Evolutionary conservation across 2,888 invertebrate genomes (phyloP), one percentile per base, ranked within the genome.

Genomic region (Hermaeophaga mercurialis): DNA sequence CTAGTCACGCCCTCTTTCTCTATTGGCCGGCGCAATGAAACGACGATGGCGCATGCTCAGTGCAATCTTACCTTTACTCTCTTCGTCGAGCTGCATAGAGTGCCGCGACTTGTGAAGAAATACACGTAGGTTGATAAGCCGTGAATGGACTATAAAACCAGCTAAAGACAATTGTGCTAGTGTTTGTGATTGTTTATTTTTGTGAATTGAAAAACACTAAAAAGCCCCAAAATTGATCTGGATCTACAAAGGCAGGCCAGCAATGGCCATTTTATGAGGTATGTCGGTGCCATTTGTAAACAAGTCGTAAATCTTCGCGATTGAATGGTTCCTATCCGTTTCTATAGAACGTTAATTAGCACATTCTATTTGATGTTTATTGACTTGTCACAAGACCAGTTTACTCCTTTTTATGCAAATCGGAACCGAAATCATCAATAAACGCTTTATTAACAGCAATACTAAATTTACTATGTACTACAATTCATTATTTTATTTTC

Each of bases 201-300:
- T 58, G 62, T 63, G 64, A 56, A 34, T 22, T 34, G 18, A 11
- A 19, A 36, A 48, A 47, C n/a, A 41, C 24, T 48, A 61, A 74
- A 84, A 84, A 79, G 81, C 81, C 72, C 75, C 84, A 86, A 79
- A 80, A 84, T 87, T 87, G 88, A 88, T 83, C 87, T 88, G 81
- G 88, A 88, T 69, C 83, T 88, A 75, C 87, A 88, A 73, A 78
- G 82, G 70, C 87, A 87, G 81, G 85, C 87, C 81, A 85, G 87
- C 81, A 83, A 83, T 81, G 87, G 87, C 80, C 87, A 88, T 83
- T 87, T 87, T 74, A 85, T 88, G 82, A 87, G 88, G 88, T 83
- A 70, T 44, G 68, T 63, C 53, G 53, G 34, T 18, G 47, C 39
- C 36, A 33, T 47, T 53, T 53, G 59, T 63, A 64, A 64, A 66